Evolutionary conservation across 2,113 vertebrate genomes (phyloP), one percentile per base, ranked within the genome.

Genomic region (Excalfactoria chinensis): DNA sequence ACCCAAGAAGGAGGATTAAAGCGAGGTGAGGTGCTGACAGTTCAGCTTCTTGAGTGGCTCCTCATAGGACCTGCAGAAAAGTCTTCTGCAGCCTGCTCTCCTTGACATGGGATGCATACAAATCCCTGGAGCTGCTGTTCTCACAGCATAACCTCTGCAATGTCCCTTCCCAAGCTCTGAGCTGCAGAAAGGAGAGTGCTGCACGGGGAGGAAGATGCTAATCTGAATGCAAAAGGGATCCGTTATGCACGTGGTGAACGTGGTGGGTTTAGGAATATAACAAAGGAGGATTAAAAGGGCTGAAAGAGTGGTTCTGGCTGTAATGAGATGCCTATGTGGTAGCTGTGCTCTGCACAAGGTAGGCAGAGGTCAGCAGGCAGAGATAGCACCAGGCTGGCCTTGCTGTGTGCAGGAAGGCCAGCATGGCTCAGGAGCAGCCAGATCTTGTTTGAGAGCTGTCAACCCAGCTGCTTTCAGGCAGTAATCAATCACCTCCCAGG

Each of bases 1-100:
- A 96, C n/a, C 72, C 37, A 21, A 76, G 95, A 64, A 76, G 64
- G 62, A 92, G 53, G 66, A 79, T 73, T 92, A 86, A 89, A 89
- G 82, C 35, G 55, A 94, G 49, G 28, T 44, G 78, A 84, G 84
- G 44, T 81, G 63, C 83, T 81, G 70, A 34, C 66, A 87, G 80
- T 76, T 92, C 84, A 67, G 25, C 51, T 89, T 88, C 83, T 78
- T 48, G 44, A 88, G 70, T 7, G 1, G 87, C 74, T 84, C 63
- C 69, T 88, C 76, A 40, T 41, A 64, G 60, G 43, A 81, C 75
- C 67, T n/a, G 20, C 43, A 46, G 66, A 89, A 55, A 66, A 88
- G 77, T 73, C 63, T 84, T 89, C 71, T 74, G n/a, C 86, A 82
- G 73, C 35, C 64, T 93, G n/a, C 81, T 86, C 62, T 83, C 92